Evolutionary conservation across 2,888 invertebrate genomes (phyloP).

Genomic region (Odontomyia ornata): DNA sequence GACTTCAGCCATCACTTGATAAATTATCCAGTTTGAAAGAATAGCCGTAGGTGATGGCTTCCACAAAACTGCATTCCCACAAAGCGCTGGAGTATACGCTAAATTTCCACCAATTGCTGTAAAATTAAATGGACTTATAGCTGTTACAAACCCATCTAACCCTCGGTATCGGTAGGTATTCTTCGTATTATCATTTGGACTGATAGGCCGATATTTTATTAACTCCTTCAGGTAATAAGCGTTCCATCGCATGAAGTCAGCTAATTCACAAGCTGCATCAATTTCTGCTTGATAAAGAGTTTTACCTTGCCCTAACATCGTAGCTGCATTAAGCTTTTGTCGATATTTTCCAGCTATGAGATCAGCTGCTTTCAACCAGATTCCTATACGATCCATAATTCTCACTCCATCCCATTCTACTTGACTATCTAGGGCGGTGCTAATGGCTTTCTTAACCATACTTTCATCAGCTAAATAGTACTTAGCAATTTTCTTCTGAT

Average conservation of each 20-base stretch:
- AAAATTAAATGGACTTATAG: constrained; percentile 97
- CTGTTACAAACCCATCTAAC: constrained; percentile 95
- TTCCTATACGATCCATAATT: constrained; percentile 77
- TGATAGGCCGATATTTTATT: constrained; percentile 87
- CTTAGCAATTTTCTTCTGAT: constrained; percentile 83
- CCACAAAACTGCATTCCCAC: constrained; percentile 95
- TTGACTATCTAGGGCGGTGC: constrained; percentile 77
- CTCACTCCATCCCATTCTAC: constrained; percentile 86
- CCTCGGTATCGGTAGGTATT: constrained; percentile 88
- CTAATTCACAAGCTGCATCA: constrained; percentile 91
- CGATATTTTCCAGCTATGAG: constrained; percentile 88
- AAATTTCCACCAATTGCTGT: constrained; percentile 98
- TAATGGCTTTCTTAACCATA: constrained; percentile 83
- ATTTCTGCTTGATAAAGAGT: constrained; percentile 95
- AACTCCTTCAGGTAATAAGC: constrained; percentile 82
- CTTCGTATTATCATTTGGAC: constrained; percentile 74
- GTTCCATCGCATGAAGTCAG: constrained; percentile 91
- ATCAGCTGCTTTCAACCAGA: constrained; percentile 87
- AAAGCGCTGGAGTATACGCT: constrained; percentile 84
- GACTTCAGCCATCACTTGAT: constrained; percentile 90
- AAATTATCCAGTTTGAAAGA: constrained; percentile 92
- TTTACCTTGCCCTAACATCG: constrained; percentile 96
- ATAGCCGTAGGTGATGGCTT: constrained; percentile 97
- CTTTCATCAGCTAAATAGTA: constrained; percentile 88
- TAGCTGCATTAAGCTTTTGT: constrained; percentile 88